Evolutionary conservation across 2,113 vertebrate genomes (phyloP).

Genomic region (Gasterosteus nipponicus): DNA sequence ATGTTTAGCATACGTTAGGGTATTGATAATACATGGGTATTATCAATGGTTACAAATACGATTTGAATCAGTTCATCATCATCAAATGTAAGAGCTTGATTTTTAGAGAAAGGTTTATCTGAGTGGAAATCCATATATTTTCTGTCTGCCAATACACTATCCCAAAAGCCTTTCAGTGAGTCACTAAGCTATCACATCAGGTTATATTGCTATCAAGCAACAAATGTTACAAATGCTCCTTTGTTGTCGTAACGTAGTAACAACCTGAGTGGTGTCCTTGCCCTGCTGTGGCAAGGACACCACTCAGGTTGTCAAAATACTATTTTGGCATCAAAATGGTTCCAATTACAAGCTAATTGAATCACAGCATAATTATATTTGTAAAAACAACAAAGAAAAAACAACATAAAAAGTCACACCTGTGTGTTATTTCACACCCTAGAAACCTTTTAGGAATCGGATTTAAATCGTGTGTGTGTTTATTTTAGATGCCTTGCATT

Average conservation of each 20-base stretch:
- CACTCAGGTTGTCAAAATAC: conserved; percentile 4
- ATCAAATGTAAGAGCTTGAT: not conserved
- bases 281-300: not conserved
- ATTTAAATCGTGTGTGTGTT: conserved; percentile 19
- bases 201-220: not conserved
- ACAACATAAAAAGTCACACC: conserved; percentile 20
- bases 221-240: not conserved
- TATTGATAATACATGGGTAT: no score
- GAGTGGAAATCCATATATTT: not conserved
- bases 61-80: not conserved
- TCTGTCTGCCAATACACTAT: not conserved
- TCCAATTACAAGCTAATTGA: conserved; percentile 53
- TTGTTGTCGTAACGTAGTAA: not conserved
- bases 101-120: not conserved
- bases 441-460: conserved; percentile 7
- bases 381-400: conserved; percentile 42
- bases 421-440: conserved; percentile 31
- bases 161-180: not conserved
- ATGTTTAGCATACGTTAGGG: not conserved
- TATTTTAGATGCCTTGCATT: conserved; percentile 3
- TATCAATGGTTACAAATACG: not conserved
- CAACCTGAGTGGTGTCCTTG: conserved; percentile 1
- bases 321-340: conserved; percentile 35
- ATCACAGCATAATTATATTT: conserved; percentile 38
- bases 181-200: not conserved